Evolutionary conservation across 2,113 vertebrate genomes (phyloP).

Genomic region (Sebastes fasciatus): DNA sequence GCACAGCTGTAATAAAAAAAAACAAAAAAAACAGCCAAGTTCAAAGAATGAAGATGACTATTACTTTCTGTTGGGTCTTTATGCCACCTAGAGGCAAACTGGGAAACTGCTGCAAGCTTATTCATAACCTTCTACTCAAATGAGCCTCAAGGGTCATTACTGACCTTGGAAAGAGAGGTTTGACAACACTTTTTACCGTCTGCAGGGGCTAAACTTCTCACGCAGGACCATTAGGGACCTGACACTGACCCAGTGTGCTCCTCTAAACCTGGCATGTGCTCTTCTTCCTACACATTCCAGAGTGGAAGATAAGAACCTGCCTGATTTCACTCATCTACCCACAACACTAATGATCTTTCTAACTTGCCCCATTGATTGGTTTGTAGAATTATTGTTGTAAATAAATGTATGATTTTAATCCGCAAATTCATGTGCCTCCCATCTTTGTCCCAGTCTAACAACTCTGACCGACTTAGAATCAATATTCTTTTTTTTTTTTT

Average conservation of each 20-base stretch:
- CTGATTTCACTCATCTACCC: not conserved
- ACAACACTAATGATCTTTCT: not conserved
- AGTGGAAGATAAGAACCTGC: not conserved
- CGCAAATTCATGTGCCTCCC: not conserved
- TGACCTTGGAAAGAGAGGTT: not conserved
- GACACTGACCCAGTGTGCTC: not conserved
- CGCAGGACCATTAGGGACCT: not conserved
- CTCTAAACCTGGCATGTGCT: not conserved
- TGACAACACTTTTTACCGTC: not conserved
- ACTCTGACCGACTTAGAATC: not conserved
- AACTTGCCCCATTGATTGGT: not conserved
- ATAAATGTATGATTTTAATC: not conserved
- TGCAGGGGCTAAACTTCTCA: not conserved
- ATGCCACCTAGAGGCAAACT: constrained; percentile 64
- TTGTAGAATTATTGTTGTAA: not conserved
- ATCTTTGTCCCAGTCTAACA: not conserved
- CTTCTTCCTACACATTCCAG: not conserved
- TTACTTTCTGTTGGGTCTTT: constrained; percentile 19
- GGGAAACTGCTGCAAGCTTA: not conserved
- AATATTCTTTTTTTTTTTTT: too few relatives aligned
- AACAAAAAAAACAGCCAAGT: not conserved
- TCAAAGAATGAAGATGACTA: not conserved
- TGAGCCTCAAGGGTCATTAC: not conserved
- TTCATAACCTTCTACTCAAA: not conserved
- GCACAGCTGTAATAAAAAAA: not conserved